These are phyloP conservation scores for Euura saliciscinereae DNA, from an alignment of 1,140 invertebrate species.

Conservation along the genomic window DNA sequence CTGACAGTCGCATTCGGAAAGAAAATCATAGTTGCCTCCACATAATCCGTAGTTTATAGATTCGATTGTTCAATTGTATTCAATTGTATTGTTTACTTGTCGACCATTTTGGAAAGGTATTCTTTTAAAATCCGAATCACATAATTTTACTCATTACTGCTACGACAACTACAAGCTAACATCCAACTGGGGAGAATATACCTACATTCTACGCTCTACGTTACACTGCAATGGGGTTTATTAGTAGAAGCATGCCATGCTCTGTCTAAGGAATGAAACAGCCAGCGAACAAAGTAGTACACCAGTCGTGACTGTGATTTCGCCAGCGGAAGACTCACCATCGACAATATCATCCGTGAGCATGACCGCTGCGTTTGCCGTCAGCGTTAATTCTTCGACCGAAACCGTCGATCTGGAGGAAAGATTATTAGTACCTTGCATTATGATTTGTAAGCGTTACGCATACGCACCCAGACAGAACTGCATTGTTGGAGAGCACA, in stretches of 20 bases:
- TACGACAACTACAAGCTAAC: not conserved
- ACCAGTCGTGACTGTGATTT: not conserved
- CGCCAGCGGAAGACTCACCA: not conserved
- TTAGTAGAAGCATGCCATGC: not conserved
- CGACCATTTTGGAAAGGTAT: not conserved
- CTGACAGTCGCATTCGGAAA: too few relatives aligned
- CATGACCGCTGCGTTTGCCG: slow-evolving; percentile 31
- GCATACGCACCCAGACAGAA: slow-evolving; percentile 27
- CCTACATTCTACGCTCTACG: not conserved
- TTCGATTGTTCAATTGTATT: too few relatives aligned
- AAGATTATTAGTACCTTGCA: not conserved
- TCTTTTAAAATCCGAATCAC: not conserved
- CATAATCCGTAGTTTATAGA: too few relatives aligned
- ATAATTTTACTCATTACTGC: not conserved
- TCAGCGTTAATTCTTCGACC: slow-evolving; percentile 17
- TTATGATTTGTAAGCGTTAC: not conserved
- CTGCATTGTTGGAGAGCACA: slow-evolving; percentile 42
- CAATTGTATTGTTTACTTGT: too few relatives aligned
- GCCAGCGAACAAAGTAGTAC: not conserved
- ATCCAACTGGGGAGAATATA: not conserved
- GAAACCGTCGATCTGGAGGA: not conserved
- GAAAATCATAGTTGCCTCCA: too few relatives aligned
- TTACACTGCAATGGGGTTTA: not conserved
- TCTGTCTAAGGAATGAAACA: not conserved
- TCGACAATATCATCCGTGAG: not conserved